Evolutionary conservation across 2,113 vertebrate species (phyloP).

Genomic region (Corythornis cristatus): DNA sequence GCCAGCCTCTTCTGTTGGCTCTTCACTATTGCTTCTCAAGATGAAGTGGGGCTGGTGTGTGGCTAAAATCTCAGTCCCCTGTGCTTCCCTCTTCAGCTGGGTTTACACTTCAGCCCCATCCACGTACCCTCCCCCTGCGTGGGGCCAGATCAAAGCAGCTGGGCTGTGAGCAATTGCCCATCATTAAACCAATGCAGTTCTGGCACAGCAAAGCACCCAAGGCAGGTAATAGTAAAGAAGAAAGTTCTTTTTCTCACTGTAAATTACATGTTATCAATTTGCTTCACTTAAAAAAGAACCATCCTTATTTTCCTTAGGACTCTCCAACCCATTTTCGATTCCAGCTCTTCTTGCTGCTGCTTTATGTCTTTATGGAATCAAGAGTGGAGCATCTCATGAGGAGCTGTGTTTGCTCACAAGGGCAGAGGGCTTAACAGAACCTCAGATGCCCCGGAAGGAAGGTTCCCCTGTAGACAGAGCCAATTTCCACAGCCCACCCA

Average conservation of each 20-base stretch:
- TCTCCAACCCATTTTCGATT: neutral
- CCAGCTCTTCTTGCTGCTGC: neutral
- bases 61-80: neutral
- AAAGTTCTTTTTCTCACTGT: neutral
- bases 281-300: neutral
- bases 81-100: neutral
- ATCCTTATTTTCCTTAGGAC: neutral
- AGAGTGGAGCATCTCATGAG: neutral
- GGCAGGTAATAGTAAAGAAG: neutral
- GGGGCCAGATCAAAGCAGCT: neutral
- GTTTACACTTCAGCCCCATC: neutral
- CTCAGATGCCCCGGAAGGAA: neutral
- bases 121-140: neutral
- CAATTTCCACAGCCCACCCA: neutral
- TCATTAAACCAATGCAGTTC: neutral
- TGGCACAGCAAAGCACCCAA: neutral
- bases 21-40: neutral
- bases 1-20: neutral
- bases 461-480: neutral
- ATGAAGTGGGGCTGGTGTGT: fast-evolving
- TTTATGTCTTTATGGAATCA: neutral
- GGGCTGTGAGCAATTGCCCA: neutral
- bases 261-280: neutral
- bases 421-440: neutral
- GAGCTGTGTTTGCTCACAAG: neutral